Evolutionary conservation across 2,888 invertebrate species (phyloP).

Genomic region (Dolomedes plantarius): DNA sequence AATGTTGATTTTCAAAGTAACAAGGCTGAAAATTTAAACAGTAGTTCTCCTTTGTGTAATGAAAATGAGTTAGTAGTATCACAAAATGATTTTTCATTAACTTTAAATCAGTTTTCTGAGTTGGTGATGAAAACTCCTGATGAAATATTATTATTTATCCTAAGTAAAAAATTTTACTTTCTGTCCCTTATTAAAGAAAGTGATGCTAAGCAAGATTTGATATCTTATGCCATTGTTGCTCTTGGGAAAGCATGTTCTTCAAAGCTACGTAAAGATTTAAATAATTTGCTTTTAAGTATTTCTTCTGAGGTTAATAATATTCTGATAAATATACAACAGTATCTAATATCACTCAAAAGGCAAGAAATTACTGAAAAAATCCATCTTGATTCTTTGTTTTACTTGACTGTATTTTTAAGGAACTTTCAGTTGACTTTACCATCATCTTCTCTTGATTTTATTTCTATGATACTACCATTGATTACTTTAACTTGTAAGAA

Average conservation of each 20-base stretch:
- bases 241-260: conserved; percentile 31
- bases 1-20: too few species aligned
- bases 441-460: conserved; percentile 35
- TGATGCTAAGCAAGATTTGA: not conserved
- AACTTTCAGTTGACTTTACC: conserved; percentile 35
- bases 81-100: too few species aligned
- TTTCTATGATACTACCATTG: conserved; percentile 36
- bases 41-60: too few species aligned
- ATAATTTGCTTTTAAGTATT: conserved; percentile 19
- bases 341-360: conserved; percentile 37
- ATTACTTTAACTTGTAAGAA: conserved; percentile 22
- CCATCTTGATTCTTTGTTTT: conserved; percentile 41
- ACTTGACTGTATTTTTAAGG: conserved; percentile 37
- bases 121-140: conserved; percentile 22
- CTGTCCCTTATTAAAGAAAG: not conserved
- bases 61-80: too few species aligned
- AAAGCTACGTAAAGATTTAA: not conserved
- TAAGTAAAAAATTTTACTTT: conserved; percentile 7
- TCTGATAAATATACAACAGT: conserved; percentile 15
- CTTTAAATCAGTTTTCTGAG: too few species aligned
- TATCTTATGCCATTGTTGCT: conserved; percentile 21
- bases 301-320: not conserved
- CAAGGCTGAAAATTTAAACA: too few species aligned
- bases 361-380: too few species aligned
- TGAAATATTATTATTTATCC: conserved; percentile 19